Evolutionary conservation across 2,888 invertebrate species (phyloP), one percentile per base, ranked within the genome.

Genomic region (Volucella inflata): DNA sequence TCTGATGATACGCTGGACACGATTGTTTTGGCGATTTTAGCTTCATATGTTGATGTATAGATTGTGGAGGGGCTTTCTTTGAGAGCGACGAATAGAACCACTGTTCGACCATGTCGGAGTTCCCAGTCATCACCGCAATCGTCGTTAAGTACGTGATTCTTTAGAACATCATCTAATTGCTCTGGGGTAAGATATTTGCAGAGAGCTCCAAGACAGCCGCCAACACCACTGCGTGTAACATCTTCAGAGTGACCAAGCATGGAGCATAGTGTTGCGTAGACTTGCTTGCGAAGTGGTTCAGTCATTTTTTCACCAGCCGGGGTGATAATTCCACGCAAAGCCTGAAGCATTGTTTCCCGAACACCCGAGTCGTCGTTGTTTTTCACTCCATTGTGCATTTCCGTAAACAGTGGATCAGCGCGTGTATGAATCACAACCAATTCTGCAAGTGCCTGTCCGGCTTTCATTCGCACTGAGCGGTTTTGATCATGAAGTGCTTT

Each of bases 341-440:
- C 98, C 91, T 98, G 98, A 82, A 99, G 93, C 94, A 97, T 97
- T 2, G 99, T 98, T 93, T 99, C 99, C 88, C 97, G 92, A 87
- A 98, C 94, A 51, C 95, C 94, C 42, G 96, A 94, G 92, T 99
- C 98, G 90, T 98, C 98, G 0, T 96, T 94, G 88, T 94, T 94
- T 91, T 96, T 97, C 76, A 98, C 95, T 50, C 96, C 96, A 89
- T 96, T 96, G 91, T 98, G 96, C 90, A 99, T 94, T 91, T 99
- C 99, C 12, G 95, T 95, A 92, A 99, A 98, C n/a, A 99, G 93
- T 9, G 98, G 97, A 93, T 99, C 99, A 0, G 98, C 96, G 85
- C 98, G 95, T 65, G 96, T 96, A 93, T 99, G 99, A 88, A 99
- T 98, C 30, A 96, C 94, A 85, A 98, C 97, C 11, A 99, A 94